Evolutionary conservation across 2,888 invertebrate genomes (phyloP).

Genomic region (Baronia brevicornis): DNA sequence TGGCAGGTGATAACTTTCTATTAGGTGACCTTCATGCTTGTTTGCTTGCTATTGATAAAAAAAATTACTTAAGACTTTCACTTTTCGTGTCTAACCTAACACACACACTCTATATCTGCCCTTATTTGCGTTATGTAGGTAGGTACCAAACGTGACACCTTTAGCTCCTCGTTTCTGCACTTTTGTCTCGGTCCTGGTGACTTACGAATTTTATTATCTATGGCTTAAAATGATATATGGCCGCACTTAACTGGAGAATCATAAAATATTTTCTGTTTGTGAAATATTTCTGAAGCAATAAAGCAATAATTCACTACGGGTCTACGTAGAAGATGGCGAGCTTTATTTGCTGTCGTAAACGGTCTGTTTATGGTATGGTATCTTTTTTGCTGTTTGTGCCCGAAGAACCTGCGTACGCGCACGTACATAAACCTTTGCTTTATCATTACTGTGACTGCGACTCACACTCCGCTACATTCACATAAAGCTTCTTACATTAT

Average conservation of each 20-base stretch:
- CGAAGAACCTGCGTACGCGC: constrained; percentile 38
- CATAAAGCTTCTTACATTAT: constrained; percentile 8
- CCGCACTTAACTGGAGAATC: constrained; percentile 73
- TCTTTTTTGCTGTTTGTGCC: constrained; percentile 58
- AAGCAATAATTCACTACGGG: constrained; percentile 75
- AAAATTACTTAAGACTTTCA: too few relatives aligned
- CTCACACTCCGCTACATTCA: constrained; percentile 28
- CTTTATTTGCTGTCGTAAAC: constrained; percentile 75
- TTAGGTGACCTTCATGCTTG: too few relatives aligned
- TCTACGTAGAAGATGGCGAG: constrained; percentile 70
- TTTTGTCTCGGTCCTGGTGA: constrained; percentile 63
- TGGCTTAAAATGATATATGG: constrained; percentile 74
- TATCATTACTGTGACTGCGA: constrained; percentile 50
- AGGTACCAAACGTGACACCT: constrained; percentile 23
- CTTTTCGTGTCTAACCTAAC: too few relatives aligned
- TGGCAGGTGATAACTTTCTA: too few relatives aligned
- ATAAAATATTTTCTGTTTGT: constrained; percentile 77
- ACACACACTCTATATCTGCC: too few relatives aligned
- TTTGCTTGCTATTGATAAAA: too few relatives aligned
- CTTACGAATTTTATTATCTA: constrained; percentile 75
- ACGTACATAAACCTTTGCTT: constrained; percentile 53
- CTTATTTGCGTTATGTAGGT: too few relatives aligned
- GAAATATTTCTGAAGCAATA: constrained; percentile 76
- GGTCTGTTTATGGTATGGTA: constrained; percentile 69
- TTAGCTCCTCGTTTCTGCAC: constrained; percentile 36